phyloP scores from a whole-genome alignment of 2,113 vertebrate genomes.

The Anser cygnoides region DNA sequence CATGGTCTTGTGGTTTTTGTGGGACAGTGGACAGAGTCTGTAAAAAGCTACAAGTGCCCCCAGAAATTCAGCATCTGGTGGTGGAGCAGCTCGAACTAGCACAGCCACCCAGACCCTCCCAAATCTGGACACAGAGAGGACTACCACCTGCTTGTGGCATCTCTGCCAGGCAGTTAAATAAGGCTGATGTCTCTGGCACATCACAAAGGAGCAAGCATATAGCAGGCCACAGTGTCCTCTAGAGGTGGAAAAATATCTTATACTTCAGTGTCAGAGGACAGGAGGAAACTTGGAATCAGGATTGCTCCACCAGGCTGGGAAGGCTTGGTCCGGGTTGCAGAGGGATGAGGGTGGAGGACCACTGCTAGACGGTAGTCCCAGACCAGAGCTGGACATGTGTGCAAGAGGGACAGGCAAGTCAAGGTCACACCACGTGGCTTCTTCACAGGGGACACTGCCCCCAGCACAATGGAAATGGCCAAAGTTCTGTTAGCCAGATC shows the following conservation, averaged over 20 bases:
- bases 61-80: neutral
- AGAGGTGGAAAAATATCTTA: constrained; percentile 40
- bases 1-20: neutral
- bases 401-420: neutral
- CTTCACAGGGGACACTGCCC: no score
- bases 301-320: neutral
- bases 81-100: neutral
- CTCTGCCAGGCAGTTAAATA: neutral
- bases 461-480: neutral
- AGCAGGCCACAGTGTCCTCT: constrained; percentile 65
- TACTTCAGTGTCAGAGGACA: neutral
- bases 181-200: neutral
- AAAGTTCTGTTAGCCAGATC: neutral
- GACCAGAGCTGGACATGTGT: neutral
- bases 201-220: neutral
- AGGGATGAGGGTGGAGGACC: neutral
- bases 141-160: neutral
- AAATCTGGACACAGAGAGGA: neutral
- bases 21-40: neutral
- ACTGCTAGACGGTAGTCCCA: no score
- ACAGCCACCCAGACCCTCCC: rapidly evolving
- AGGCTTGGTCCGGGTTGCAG: neutral
- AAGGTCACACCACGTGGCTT: neutral
- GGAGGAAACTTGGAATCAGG: neutral
- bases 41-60: neutral